These are phyloP conservation scores for Chrysemys picta DNA, from an alignment of 2,113 vertebrate genomes.

Conservation along the genomic window DNA sequence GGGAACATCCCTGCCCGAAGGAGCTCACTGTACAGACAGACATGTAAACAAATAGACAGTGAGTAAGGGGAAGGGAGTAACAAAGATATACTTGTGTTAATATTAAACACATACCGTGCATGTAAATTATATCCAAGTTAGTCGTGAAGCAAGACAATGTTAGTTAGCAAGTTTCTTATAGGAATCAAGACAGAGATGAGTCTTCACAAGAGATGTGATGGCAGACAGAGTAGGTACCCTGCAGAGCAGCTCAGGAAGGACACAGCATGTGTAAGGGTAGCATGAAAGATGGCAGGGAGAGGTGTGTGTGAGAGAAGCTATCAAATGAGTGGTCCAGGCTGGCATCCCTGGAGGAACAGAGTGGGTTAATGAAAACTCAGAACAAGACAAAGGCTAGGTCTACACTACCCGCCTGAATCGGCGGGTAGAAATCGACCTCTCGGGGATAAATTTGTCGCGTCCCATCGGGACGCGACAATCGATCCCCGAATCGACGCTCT, in stretches of 20 bases:
- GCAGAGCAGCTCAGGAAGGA: neutral
- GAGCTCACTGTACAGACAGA: neutral
- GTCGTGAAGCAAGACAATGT: neutral
- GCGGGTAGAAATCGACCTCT: too few species aligned
- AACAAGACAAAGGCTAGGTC: slow-evolving; percentile 11
- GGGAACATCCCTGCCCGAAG: neutral
- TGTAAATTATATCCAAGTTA: neutral
- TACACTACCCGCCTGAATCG: too few species aligned
- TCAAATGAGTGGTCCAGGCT: neutral
- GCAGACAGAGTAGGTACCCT: neutral
- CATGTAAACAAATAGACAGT: neutral
- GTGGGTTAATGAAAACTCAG: neutral
- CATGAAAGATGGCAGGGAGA: neutral
- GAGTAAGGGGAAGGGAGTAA: neutral
- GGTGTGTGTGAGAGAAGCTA: neutral
- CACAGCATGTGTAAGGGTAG: neutral
- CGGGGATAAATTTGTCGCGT: too few species aligned
- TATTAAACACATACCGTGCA: neutral
- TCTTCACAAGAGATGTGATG: neutral
- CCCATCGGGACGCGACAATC: too few species aligned
- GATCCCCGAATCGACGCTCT: too few species aligned
- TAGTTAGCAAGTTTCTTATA: neutral
- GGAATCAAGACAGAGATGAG: neutral
- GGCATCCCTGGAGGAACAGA: neutral
- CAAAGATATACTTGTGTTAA: neutral